A percentile compares a stretch with the other conserved stretches of the same genome.
Conservation (phyloP, 2,113 vertebrate genomes). For the Microtus pennsylvanicus region DNA sequence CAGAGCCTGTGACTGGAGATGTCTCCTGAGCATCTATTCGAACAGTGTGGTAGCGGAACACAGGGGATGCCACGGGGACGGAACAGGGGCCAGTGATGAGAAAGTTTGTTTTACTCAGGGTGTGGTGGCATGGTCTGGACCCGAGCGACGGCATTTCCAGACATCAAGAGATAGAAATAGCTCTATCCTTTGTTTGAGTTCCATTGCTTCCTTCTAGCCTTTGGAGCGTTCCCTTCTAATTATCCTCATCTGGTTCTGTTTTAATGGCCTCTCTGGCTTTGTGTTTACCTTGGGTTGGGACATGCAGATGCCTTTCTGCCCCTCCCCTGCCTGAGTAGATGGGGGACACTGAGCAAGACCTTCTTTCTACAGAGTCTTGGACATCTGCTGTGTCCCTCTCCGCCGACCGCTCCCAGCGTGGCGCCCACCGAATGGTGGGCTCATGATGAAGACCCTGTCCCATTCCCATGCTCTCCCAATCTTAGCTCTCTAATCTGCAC, state of each 20-base stretch:
- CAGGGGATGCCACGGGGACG: background rate
- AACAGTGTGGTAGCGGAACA: background rate
- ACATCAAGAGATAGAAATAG: constrained; percentile 81
- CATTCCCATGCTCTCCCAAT: background rate
- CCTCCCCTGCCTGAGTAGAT: background rate
- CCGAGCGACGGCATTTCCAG: constrained; percentile 74
- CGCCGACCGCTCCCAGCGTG: background rate
- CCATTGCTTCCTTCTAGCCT: constrained; percentile 66
- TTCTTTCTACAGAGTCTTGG: background rate
- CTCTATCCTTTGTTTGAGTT: constrained; percentile 75
- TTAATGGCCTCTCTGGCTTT: constrained; percentile 76
- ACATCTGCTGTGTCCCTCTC: background rate
- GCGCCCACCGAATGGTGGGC: background rate
- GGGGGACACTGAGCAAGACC: background rate
- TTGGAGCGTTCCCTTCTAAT: constrained; percentile 75
- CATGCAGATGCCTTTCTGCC: constrained; percentile 2
- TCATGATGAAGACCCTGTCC: background rate
- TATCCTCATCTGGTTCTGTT: constrained; percentile 83
- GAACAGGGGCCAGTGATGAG: constrained; percentile 9
- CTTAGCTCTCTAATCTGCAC: background rate
- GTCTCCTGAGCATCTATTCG: background rate
- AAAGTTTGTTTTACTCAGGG: constrained; percentile 60
- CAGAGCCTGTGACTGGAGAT: background rate
- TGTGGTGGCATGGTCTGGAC: constrained; percentile 73
- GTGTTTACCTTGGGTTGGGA: constrained; percentile 71